Base-by-base conservation (phyloP, 2,888 invertebrate genomes). In the Sinotaia quadrata region DNA sequence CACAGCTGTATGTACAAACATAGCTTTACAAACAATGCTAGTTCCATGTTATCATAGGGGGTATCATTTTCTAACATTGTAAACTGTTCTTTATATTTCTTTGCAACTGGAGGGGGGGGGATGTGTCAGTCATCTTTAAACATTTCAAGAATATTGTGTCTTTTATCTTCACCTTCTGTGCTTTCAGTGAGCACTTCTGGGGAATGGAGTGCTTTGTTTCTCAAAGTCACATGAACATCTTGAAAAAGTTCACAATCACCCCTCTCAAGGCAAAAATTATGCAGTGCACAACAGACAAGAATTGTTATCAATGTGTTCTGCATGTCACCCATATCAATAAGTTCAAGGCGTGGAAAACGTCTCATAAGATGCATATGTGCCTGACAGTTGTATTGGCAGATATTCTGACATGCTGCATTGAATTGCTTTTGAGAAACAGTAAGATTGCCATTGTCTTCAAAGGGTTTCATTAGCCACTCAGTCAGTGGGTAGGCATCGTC, bases 201-300 rank as follows among this genome's bases (percentile, higher is more conserved):
- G 21, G 36, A 0, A 7, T 44, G 34, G 5, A 10, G 27, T 18
- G 56, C 44, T 54, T 47, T 65, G 44, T 65, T 65, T 44, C 63
- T 65, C 12, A 65, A 41, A 10, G 33, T 41, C 21, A 65, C 65
- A 7, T 31, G 7, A 4, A 21, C 56, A 47, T 56, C 56, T 27
- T 54, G 33, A 56, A 61, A 70, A 41, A 57, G 2, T 41, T 65
- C 54, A n/a, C 33, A 12, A 31, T 69, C 72, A 24, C 62, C 72
- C 18, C 37, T 27, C 31, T 68, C 60, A 37, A 61, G 44, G 29
- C 72, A 72, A 54, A 68, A 69, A 31, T 72, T 72, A 41, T 72
- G 72, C 47, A 72, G 54, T 33, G 68, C 68, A 62, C 68, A 72
- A 36, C 72, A 72, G 15, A 72, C 72, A 12, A 72, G 61, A 10